Percentiles rank a stretch among this genome's conserved stretches.
Evolutionary conservation across 2,888 invertebrate genomes (phyloP).

Genomic region (Leptinotarsa juncta): DNA sequence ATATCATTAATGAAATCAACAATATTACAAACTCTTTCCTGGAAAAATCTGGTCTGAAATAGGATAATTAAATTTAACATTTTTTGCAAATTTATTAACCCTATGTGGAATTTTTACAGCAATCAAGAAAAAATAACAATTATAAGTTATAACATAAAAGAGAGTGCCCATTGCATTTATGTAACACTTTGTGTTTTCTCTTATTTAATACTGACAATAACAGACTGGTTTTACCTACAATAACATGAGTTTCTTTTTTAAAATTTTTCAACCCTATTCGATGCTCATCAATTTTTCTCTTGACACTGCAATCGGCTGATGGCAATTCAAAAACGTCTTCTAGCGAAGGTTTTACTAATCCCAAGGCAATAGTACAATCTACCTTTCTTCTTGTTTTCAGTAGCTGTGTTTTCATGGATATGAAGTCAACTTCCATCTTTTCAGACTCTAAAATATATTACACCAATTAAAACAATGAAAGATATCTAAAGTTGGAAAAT

Average conservation of each 20-base stretch:
- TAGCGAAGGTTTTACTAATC: conserved; percentile 15
- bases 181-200: conserved; percentile 36
- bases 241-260: conserved; percentile 49
- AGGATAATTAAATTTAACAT: not conserved
- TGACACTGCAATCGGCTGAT: conserved; percentile 41
- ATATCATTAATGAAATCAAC: conserved; percentile 51
- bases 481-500: too few species aligned
- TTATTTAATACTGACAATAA: conserved; percentile 56
- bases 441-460: conserved; percentile 32
- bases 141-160: conserved; percentile 58
- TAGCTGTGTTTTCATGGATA: conserved; percentile 49
- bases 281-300: conserved; percentile 43
- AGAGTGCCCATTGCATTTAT: conserved; percentile 55
- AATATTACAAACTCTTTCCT: conserved; percentile 41
- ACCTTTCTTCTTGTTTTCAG: conserved; percentile 52
- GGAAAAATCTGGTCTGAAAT: not conserved
- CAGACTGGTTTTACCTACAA: conserved; percentile 58
- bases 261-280: conserved; percentile 41
- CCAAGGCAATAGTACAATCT: conserved; percentile 30
- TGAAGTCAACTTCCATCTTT: conserved; percentile 48
- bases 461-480: too few species aligned
- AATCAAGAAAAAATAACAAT: not conserved
- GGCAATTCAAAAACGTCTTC: conserved; percentile 53
- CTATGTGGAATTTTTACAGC: too few species aligned
- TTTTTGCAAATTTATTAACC: too few species aligned